Evolutionary conservation across 2,797 vertebrate species (phyloP), one percentile per base, ranked within the genome.

Genomic region (Coregonus suidteri): DNA sequence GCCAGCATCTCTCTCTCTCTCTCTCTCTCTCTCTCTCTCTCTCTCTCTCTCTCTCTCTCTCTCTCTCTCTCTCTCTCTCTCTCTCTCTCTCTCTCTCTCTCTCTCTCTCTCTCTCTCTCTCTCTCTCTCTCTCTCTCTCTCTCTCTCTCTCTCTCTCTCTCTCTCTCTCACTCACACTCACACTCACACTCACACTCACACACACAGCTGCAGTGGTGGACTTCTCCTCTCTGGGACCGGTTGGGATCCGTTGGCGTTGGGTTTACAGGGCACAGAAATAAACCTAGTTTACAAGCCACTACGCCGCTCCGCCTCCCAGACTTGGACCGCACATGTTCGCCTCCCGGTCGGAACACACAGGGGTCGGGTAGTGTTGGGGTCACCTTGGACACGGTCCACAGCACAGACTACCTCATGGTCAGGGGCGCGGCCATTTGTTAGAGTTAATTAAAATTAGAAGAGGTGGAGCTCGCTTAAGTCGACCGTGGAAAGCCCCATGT

Each of bases 221-320:
- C 14, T 20, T 25, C n/a, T 31, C 25, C 9, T 20, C 18, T 65
- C 64, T 6, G 59, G 18, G n/a, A 25, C 25, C 15, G 14, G 62
- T 37, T 80, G 82, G 78, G 82, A 78, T 75, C 79, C 62, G 25
- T 31, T 64, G 69, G 74, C 76, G 77, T 83, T 70, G 62, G 83
- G 84, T 90, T 93, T 86, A 89, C 80, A 75, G 84, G 76, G 73
- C 81, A 74, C 83, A 76, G 77, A 86, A 84, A 84, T 82, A 86
- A 79, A 72, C 11, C 25, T 54, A 15, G 25, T 78, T 81, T 70
- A 78, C n/a, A 56, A 83, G 77, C 18, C 62, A 70, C 73, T 74
- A n/a, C 35, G 30, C 68, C n/a, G 41, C 35, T 75, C 54, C n/a
- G 31, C 52, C 68, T 14, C 79, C 71, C 37, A 16, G 75, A 72